phyloP scores from a whole-genome alignment of 2,797 vertebrate species.

The Antrozous pallidus region DNA sequence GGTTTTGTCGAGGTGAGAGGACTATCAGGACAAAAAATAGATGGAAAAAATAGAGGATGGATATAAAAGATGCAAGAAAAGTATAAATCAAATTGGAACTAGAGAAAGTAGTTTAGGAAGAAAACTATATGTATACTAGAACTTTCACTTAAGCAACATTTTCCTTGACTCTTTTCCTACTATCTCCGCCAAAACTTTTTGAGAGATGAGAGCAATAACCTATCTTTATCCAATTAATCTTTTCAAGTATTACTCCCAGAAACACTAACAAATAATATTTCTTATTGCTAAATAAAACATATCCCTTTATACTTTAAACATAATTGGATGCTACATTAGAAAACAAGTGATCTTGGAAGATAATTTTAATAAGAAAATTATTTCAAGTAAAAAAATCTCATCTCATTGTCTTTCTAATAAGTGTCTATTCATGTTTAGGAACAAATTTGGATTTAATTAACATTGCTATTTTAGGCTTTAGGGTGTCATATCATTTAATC shows the following conservation, averaged over 20 bases:
- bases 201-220: neutral
- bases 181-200: neutral
- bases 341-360: constrained; percentile 43
- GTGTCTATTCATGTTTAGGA: constrained; percentile 77
- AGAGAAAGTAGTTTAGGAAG: neutral
- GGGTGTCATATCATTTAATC: constrained; percentile 71
- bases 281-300: neutral
- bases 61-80: neutral
- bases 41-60: neutral
- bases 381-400: constrained; percentile 69
- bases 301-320: neutral
- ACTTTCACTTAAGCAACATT: neutral
- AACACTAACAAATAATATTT: neutral
- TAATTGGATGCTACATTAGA: neutral
- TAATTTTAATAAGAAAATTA: constrained; percentile 69
- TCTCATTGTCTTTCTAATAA: constrained; percentile 79
- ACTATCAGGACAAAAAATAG: neutral
- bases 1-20: neutral
- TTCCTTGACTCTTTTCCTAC: neutral
- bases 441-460: constrained; percentile 81
- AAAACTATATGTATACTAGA: neutral
- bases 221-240: neutral
- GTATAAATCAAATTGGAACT: neutral
- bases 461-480: constrained; percentile 76
- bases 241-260: neutral